Percentiles rank a stretch among this genome's conserved stretches.
Evolutionary conservation across 2,797 vertebrate genomes (phyloP).

Genomic region (Apogon talboti): DNA sequence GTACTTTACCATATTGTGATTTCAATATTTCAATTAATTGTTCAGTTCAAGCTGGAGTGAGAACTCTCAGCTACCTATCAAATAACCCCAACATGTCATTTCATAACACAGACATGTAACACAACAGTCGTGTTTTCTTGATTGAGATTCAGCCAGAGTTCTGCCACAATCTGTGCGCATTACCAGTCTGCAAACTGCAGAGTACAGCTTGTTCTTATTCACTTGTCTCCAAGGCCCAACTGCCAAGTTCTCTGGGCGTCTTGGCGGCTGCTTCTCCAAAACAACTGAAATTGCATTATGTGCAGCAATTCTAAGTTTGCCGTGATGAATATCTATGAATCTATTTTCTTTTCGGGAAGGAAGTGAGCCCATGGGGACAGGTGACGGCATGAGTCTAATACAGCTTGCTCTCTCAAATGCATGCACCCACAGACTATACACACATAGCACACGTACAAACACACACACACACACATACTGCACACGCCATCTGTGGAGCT

Average conservation of each 20-base stretch:
- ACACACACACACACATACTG: conserved; percentile 21
- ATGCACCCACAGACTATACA: conserved; percentile 38
- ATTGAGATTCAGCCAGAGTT: conserved; percentile 71
- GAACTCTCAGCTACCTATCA: conserved; percentile 43
- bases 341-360: conserved; percentile 56
- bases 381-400: conserved; percentile 55
- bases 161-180: conserved; percentile 74
- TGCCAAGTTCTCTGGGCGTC: conserved; percentile 67
- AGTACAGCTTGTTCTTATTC: conserved; percentile 74
- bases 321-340: conserved; percentile 72
- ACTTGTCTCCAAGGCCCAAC: conserved; percentile 70
- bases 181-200: conserved; percentile 64
- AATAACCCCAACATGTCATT: conserved; percentile 14
- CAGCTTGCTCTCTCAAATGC: conserved; percentile 44
- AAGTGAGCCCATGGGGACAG: conserved; percentile 64
- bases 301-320: conserved; percentile 63
- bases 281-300: conserved; percentile 71
- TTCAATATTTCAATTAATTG: too few species aligned
- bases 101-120: conserved; percentile 44
- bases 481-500: conserved; percentile 67
- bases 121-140: conserved; percentile 44
- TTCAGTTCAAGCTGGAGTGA: conserved; percentile 4
- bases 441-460: conserved; percentile 8
- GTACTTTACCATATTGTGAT: too few species aligned
- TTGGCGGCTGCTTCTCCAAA: conserved; percentile 63